Evolutionary conservation across 2,797 vertebrate species (phyloP), one percentile per base, ranked within the genome.

Genomic region (Coreius guichenoti): DNA sequence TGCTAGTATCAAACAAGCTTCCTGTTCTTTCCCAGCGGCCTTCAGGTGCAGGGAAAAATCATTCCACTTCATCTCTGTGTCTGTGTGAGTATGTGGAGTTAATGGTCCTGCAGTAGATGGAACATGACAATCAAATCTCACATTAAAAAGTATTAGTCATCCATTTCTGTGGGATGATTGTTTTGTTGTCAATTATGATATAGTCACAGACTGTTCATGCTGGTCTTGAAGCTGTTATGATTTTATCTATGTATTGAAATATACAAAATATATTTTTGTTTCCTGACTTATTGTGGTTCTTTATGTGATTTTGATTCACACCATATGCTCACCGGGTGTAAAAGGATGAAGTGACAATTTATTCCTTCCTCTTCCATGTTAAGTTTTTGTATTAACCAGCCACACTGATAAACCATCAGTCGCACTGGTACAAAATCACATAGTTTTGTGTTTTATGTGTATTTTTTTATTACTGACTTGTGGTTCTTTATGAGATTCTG

Each of bases 41-140:
- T 33, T 84, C 87, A 4, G 85, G 72, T 13, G 39, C 87, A 9
- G 78, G n/a, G 61, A 91, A 83, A 83, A 92, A 89, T 51, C 95
- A 95, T 90, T 95, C 93, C 90, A 63, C 72, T 3, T 91, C 90
- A 6, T 88, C 92, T 5, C 79, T 94, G 74, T 96, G 95, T 88
- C 94, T 96, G 88, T 96, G 95, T 85, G 95, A 95, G 90, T 95
- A 92, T 88, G 92, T 95, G 81, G 91, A 86, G 43, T 90, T 78
- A 19, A 94, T 93, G 89, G 86, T 94, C 88, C 88, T 95, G n/a
- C 86, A 61, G 29, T 95, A 90, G 89, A 83, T 47, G 5, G 45
- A 82, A 49, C 51, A 80, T 9, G 13, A 51, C 83, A 49, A 85
- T 85, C 58, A 80, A 36, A 72, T 68, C 43, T 26, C 8, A 65